Conservation (phyloP, 2,888 invertebrate species). For the Drosophila emarginata region DNA sequence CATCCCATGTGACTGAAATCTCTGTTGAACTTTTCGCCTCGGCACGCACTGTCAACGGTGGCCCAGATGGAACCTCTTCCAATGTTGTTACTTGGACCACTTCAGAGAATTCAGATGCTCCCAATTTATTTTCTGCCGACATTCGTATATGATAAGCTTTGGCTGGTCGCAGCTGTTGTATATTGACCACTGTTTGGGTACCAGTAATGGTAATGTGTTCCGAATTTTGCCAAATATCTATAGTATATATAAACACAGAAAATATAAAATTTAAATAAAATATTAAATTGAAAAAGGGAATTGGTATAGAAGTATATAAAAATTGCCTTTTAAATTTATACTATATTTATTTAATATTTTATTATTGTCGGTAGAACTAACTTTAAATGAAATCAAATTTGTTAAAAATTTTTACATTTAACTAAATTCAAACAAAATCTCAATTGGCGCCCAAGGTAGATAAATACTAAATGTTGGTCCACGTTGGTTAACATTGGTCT, state of each 20-base stretch:
- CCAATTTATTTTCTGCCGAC: slow-evolving; percentile 94
- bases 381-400: neutral
- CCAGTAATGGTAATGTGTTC: slow-evolving; percentile 92
- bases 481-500: no score
- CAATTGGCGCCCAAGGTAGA: neutral
- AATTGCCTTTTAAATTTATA: neutral
- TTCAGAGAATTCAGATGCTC: slow-evolving; percentile 93
- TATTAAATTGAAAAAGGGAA: neutral
- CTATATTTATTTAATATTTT: no score
- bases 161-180: slow-evolving; percentile 92
- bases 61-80: slow-evolving; percentile 92
- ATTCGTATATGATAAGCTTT: slow-evolving; percentile 94
- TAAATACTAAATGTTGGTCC: neutral
- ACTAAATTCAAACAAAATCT: neutral
- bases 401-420: no score
- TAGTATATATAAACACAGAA: neutral
- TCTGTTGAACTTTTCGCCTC: slow-evolving; percentile 94
- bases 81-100: slow-evolving; percentile 92
- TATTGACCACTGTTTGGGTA: slow-evolving; percentile 90
- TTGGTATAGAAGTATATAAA: neutral
- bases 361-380: no score
- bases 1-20: slow-evolving; percentile 92
- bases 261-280: neutral
- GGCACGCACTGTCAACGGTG: slow-evolving; percentile 91
- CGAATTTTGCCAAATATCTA: slow-evolving; percentile 91